Base-by-base conservation (phyloP, 2,888 invertebrate genomes). In the Venustoraphidia nigricollis region DNA sequence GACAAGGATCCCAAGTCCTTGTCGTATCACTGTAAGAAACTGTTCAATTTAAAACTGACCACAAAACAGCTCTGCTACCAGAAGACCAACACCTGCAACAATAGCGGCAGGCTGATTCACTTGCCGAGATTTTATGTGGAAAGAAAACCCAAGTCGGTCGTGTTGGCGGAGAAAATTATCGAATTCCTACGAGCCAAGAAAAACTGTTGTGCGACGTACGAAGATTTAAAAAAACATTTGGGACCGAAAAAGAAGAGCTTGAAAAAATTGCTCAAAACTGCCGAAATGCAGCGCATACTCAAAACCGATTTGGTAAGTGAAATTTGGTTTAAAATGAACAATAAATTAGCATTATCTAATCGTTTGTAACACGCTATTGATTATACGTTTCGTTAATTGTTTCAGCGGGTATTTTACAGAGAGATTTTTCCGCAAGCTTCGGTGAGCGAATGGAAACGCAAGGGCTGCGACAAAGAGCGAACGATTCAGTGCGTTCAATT, bases 11-110 rank as follows among this genome's bases (percentile, higher is more conserved):
- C 77, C 1, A 81, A 81, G 58, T 68, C 75, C 2, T 57, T 79
- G 35, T 79, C 75, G 61, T 80, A 81, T 59, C 70, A 75, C 52
- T 68, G 82, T 45, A 82, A 81, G 60, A 66, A 69, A 50, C 62
- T 87, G n/a, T 52, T 73, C 2, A 64, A 69, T 8, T 64, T 74
- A 44, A 71, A 75, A 37, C 61, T 86, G 8, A 69, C 85, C 37
- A 70, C 68, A 0, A 76, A 78, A 55, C 85, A 86, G 65, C 57
- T 64, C 27, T 38, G 37, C 2, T 41, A 42, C 14, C 69, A 69
- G 54, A 72, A 71, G 56, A 65, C 65, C 13, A 57, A 59, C 1
- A 62, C 63, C 1, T 64, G 67, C 39, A 64, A 69, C 38, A 62
- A 62, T 44, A 64, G 63, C 36, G 70, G 71, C 0, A 70, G 69